A percentile compares a stretch with the other conserved stretches of the same genome.
Evolutionary conservation across 2,113 vertebrate genomes (phyloP).

Genomic region (Tragelaphus buxtoni): DNA sequence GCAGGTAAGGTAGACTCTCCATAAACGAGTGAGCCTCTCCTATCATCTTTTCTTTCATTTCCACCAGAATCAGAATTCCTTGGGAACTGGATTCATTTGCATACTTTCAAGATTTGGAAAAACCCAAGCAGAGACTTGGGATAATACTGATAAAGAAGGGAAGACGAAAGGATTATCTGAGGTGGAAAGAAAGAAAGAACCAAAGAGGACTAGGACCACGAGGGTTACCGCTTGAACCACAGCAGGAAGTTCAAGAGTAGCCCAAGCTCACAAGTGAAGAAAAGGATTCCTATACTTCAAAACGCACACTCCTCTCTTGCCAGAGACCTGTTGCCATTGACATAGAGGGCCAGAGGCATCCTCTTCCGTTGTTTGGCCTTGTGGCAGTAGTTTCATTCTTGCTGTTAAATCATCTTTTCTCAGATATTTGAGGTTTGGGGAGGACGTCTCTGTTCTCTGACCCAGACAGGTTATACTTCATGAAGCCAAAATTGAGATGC

Average conservation of each 20-base stretch:
- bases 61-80: background rate
- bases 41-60: background rate
- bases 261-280: no score
- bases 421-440: background rate
- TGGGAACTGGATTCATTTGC: background rate
- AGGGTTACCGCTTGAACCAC: background rate
- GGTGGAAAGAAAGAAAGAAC: background rate
- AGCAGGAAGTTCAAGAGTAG: background rate
- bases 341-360: fast-evolving
- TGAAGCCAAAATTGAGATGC: background rate
- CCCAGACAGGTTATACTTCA: background rate
- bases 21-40: background rate
- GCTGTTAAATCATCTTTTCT: background rate
- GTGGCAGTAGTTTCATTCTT: background rate
- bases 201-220: background rate
- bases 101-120: background rate
- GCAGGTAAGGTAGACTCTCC: background rate
- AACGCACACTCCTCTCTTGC: background rate
- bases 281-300: background rate
- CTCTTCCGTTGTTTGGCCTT: background rate
- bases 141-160: background rate
- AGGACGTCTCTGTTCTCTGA: background rate
- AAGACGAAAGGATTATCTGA: background rate
- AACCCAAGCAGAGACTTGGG: background rate
- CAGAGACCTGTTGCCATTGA: background rate